Base-by-base conservation (phyloP, 2,797 vertebrate species). In the Syndactyla subalaris region DNA sequence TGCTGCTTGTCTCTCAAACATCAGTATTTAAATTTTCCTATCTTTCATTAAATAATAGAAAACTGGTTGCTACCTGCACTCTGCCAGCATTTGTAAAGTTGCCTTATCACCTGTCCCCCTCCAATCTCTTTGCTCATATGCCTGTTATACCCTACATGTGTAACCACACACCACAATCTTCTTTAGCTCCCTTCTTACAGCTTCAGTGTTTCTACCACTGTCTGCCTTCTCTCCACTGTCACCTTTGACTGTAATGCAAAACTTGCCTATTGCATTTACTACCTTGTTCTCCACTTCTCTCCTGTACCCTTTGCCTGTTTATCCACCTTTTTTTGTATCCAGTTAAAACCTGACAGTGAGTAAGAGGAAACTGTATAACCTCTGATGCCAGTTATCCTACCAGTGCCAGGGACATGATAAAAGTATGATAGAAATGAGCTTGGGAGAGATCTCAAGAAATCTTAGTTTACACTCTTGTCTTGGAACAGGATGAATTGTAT, bases 1-100 rank as follows among this genome's bases (percentile, higher is more conserved):
- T 95, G 85, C 88, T 92, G 38, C 89, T 79, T 96, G 41, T 71
- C 89, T 80, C 78, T 85, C 45, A 74, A 49, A 74, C 11, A 13
- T 62, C 61, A 52, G 63, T 62, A 51, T 88, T 83, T 91, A 48
- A 93, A 82, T 91, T 88, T 91, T 88, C 52, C n/a, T 77, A 51
- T 88, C 38, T 65, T 76, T 57, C 2, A 3, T 88, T 80, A 83
- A 95, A 55, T 93, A 92, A 46, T 77, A 41, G 62, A 83, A 46
- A 92, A 48, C 41, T 83, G 55, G 39, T 85, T 76, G 22, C 27
- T 91, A 79, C 67, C 46, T 91, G 41, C 14, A 23, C n/a, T 85
- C 68, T 94, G 70, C 78, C 88, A 88, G 58, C 65, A 65, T 89
- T 92, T 18, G 4, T 71, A 41, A 89, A 82, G n/a, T 65, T 83